Evolutionary conservation across 2,113 vertebrate species (phyloP).

Genomic region (Callipepla squamata): DNA sequence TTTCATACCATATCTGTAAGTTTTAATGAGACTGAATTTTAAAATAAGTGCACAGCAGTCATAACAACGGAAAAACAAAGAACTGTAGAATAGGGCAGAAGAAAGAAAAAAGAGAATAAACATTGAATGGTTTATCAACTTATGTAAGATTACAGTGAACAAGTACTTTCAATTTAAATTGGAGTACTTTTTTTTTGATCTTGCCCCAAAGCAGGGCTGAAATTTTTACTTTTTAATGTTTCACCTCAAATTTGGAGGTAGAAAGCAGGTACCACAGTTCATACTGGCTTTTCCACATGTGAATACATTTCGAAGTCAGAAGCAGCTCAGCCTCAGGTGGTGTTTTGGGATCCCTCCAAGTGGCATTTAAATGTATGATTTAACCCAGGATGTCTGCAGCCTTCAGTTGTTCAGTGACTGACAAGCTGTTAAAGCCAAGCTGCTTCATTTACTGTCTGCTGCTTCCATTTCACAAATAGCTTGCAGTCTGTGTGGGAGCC

Average conservation of each 20-base stretch:
- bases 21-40: conserved; percentile 17
- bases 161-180: not conserved
- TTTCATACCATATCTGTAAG: not conserved
- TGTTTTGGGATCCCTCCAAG: not conserved
- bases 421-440: not conserved
- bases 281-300: not conserved
- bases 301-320: not conserved
- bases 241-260: not conserved
- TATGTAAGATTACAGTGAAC: not conserved
- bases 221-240: not conserved
- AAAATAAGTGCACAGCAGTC: not conserved
- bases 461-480: not conserved
- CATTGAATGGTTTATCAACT: not conserved
- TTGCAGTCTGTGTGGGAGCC: not conserved
- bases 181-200: not conserved
- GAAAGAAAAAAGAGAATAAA: not conserved
- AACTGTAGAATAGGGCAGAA: not conserved
- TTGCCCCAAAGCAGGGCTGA: not conserved
- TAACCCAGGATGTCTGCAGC: not conserved
- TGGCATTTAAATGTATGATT: not conserved
- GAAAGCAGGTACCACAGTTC: fast-evolving
- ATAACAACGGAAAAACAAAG: not conserved
- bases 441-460: not conserved
- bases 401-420: not conserved
- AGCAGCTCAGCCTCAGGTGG: not conserved